These are phyloP conservation scores for Hemiscyllium ocellatum DNA, from an alignment of 2,113 vertebrate species.

Conservation along the genomic window DNA sequence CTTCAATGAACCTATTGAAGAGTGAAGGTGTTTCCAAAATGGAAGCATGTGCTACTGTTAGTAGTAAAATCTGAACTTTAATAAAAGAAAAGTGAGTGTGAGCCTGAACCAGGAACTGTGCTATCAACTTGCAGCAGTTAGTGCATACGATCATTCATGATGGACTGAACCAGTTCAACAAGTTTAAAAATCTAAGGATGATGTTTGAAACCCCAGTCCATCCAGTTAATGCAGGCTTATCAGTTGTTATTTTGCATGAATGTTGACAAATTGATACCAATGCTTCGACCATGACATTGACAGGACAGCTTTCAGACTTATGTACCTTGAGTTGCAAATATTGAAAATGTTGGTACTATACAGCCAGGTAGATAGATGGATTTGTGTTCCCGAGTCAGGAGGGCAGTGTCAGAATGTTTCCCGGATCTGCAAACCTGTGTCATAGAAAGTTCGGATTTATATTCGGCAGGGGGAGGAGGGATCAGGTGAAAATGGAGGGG, in stretches of 20 bases:
- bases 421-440: too few relatives aligned
- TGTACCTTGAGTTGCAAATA: not conserved
- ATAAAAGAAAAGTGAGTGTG: not conserved
- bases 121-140: not conserved
- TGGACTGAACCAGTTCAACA: not conserved
- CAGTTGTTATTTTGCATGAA: not conserved
- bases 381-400: too few relatives aligned
- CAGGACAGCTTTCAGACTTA: not conserved
- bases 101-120: not conserved
- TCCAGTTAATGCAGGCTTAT: not conserved
- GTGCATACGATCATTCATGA: not conserved
- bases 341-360: not conserved
- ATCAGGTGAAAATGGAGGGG: too few relatives aligned
- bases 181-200: not conserved
- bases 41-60: not conserved
- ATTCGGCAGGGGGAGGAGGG: too few relatives aligned
- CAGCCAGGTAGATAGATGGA: not conserved
- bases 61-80: not conserved
- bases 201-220: not conserved
- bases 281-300: too few relatives aligned
- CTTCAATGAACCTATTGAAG: not conserved
- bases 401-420: too few relatives aligned
- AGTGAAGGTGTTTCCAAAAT: not conserved
- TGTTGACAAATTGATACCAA: too few relatives aligned
- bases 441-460: too few relatives aligned